Conservation (phyloP, 2,888 invertebrate genomes). For the Xylota sylvarum region DNA sequence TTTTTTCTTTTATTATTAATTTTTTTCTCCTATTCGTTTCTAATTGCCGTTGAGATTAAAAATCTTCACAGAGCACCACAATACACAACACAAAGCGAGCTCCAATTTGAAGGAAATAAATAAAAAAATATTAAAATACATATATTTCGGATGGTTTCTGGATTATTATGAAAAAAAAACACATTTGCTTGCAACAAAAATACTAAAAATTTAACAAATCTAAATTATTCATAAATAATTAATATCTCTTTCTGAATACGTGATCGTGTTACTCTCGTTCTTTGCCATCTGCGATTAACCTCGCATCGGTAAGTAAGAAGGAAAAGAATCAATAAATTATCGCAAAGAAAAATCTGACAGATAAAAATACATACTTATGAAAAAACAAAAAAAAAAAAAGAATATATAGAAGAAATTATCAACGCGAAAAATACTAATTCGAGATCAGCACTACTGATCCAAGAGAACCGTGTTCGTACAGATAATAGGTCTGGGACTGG, state of each 20-base stretch:
- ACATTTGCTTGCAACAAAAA: conserved; percentile 1
- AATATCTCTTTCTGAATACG: conserved; percentile 64
- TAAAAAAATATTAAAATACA: conserved; percentile 21
- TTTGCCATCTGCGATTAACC: conserved; percentile 59
- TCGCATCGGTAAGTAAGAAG: conserved; percentile 28
- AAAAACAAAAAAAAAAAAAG: conserved; percentile 12
- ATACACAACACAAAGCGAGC: conserved; percentile 21
- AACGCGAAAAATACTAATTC: conserved; percentile 62
- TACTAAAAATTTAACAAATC: too few species aligned
- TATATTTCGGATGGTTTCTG: conserved; percentile 12
- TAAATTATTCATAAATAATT: conserved; percentile 52
- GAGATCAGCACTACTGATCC: conserved; percentile 65
- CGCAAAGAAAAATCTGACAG: conserved; percentile 45
- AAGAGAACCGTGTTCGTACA: conserved; percentile 49
- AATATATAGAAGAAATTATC: not conserved
- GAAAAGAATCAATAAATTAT: conserved; percentile 52
- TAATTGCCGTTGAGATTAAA: conserved; percentile 24
- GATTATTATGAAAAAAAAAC: conserved; percentile 10
- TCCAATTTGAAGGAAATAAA: conserved; percentile 13
- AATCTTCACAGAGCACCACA: conserved; percentile 35
- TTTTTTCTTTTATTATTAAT: not conserved
- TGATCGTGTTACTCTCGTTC: conserved; percentile 65
- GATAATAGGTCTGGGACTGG: conserved; percentile 39
- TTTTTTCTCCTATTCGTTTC: conserved; percentile 18
- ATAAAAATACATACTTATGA: conserved; percentile 25